A percentile compares a stretch with the other conserved stretches of the same genome.
phyloP scores from a whole-genome alignment of 2,797 vertebrate species.

The Ceryle rudis region DNA sequence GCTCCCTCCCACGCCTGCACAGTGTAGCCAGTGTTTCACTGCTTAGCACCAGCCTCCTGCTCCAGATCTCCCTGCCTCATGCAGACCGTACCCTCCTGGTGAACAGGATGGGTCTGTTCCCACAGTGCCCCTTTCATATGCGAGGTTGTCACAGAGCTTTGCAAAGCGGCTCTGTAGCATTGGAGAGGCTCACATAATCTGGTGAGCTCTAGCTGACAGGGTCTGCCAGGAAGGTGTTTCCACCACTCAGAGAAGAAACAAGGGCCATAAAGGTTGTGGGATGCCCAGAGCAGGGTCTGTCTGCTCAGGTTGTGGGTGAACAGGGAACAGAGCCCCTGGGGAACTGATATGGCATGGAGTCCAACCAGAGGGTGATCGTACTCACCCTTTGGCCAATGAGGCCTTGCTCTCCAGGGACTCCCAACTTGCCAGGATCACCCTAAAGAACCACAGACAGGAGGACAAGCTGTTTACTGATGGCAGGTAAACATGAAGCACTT shows the following conservation, averaged over 20 bases:
- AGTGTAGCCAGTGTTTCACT: constrained; percentile 13
- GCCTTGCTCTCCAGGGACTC: constrained; percentile 91
- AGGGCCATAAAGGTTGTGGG: rapidly evolving
- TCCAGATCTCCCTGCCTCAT: not conserved
- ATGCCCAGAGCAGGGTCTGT: not conserved
- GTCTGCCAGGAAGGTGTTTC: not conserved
- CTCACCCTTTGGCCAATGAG: constrained; percentile 90
- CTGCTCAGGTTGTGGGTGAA: not conserved
- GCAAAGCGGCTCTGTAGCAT: not conserved
- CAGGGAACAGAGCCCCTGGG: not conserved
- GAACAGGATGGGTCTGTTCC: constrained; percentile 18
- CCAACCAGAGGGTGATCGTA: not conserved
- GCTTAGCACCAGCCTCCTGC: not conserved
- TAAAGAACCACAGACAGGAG: constrained; percentile 60
- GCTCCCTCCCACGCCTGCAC: not conserved
- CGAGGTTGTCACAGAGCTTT: not conserved
- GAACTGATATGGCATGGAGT: not conserved
- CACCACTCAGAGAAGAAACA: not conserved
- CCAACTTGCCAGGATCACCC: constrained; percentile 89
- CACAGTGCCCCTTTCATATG: not conserved
- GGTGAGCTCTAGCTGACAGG: not conserved
- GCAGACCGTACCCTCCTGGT: not conserved
- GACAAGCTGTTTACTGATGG: not conserved
- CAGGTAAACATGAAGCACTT: rapidly evolving
- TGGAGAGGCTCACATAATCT: rapidly evolving